Evolutionary conservation across 1,140 invertebrate genomes (phyloP).

Genomic region (Cherax quadricarinatus): DNA sequence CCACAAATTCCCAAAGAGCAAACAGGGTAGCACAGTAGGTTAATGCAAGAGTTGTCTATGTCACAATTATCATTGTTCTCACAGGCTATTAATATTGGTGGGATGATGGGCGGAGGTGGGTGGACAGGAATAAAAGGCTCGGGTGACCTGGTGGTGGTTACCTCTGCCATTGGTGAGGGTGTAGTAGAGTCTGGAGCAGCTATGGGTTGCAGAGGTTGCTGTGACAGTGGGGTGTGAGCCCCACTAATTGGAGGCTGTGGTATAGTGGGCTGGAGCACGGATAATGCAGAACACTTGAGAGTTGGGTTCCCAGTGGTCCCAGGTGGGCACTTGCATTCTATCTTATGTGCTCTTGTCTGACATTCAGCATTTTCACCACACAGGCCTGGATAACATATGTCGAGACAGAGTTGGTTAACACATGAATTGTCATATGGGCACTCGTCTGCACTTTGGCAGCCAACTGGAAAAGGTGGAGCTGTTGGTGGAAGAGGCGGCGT

Average conservation of each 20-base stretch:
- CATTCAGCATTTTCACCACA: conserved; percentile 77
- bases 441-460: conserved; percentile 84
- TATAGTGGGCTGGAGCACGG: conserved; percentile 89
- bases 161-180: conserved; percentile 25
- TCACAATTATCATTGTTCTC: conserved; percentile 86
- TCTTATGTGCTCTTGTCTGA: conserved; percentile 74
- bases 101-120: conserved; percentile 51
- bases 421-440: conserved; percentile 90
- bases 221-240: conserved; percentile 18
- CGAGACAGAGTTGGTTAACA: conserved; percentile 86
- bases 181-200: conserved; percentile 32
- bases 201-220: conserved; percentile 30
- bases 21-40: conserved; percentile 87
- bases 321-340: conserved; percentile 78
- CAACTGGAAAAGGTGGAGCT: conserved; percentile 81
- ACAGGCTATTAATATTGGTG: conserved; percentile 81
- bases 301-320: conserved; percentile 82
- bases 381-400: conserved; percentile 77
- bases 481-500: conserved; percentile 48
- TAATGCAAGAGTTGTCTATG: conserved; percentile 86
- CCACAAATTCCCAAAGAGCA: conserved; percentile 86
- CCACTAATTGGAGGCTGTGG: conserved; percentile 78
- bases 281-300: conserved; percentile 82
- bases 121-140: neutral
- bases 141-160: neutral